Percentiles rank a stretch among this genome's conserved stretches.
phyloP scores from a whole-genome alignment of 2,888 invertebrate genomes.

The Eugnorisma glareosa region DNA sequence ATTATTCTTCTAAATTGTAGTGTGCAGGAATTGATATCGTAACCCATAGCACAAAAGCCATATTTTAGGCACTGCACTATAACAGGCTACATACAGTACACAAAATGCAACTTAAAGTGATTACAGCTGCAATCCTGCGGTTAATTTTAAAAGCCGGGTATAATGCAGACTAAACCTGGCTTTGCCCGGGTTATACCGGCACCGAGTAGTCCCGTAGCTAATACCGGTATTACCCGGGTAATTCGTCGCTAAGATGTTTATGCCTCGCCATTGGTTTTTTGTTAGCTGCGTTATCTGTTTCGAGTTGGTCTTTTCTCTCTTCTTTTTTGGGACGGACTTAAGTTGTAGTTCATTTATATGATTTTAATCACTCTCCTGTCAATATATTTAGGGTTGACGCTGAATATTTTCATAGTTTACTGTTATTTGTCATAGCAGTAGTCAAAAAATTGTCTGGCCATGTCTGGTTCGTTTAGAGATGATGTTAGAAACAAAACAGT shows the following conservation, averaged over 20 bases:
- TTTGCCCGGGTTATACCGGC: constrained; percentile 6
- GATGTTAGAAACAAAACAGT: neutral
- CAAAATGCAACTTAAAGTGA: constrained; percentile 30
- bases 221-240: constrained; percentile 38
- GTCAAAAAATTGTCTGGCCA: neutral
- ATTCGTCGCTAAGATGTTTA: constrained; percentile 54
- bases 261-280: constrained; percentile 23
- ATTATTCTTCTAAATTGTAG: no score
- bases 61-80: neutral
- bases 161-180: constrained; percentile 61
- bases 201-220: constrained; percentile 16
- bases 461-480: neutral
- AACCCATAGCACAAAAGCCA: no score
- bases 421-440: neutral
- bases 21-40: neutral
- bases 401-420: neutral
- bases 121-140: constrained; percentile 55
- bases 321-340: neutral
- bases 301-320: neutral
- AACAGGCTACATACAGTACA: neutral
- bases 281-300: neutral
- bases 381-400: neutral
- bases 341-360: neutral
- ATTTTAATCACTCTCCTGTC: neutral
- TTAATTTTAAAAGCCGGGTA: constrained; percentile 69